Evolutionary conservation across 2,113 vertebrate species (phyloP), one percentile per base, ranked within the genome.

Genomic region (Neopipo cinnamomea): DNA sequence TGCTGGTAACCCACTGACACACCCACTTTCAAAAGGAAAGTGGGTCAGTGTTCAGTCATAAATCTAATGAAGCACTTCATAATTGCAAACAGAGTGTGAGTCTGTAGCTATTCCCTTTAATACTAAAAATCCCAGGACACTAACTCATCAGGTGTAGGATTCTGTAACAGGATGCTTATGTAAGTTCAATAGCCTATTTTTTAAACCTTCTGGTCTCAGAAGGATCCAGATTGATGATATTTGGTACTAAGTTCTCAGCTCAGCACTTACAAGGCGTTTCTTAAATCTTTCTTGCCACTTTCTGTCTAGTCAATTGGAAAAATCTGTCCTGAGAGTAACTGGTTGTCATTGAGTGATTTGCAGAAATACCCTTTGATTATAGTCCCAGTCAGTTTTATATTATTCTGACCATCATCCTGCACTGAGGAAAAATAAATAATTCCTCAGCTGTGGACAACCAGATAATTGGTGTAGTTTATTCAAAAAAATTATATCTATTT

Each of bases 311-410:
- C 93, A 94, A 93, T 91, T 93, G 97, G 88, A 95, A 96, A 95
- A 94, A 93, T 91, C 56, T 96, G 88, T 94, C 91, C 86, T 89
- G 80, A 96, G 72, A 95, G 82, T 97, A 97, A 97, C 8, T 96
- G 88, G 96, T 95, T 97, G 91, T 96, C 97, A 96, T 10, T 96
- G 96, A 97, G 58, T 94, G 93, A 95, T 96, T 92, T 95, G 89
- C 76, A 97, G 93, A 84, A 97, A 96, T 92, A 91, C 28, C n/a
- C 73, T 92, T 95, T 95, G 85, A 97, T 98, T 96, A 92, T 41
- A 85, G 58, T 75, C 90, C 31, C 59, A 96, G 88, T 71, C 61
- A 93, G 74, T 96, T 96, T 95, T 89, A 78, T 95, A 81, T 93
- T 96, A 94, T 95, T 83, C 53, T 74, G 91, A 74, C 41, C 53